Percentiles rank a stretch among this genome's conserved stretches.
These are phyloP conservation scores for Craterocephalus amniculus DNA, from an alignment of 2,797 vertebrate genomes.

Conservation along the genomic window DNA sequence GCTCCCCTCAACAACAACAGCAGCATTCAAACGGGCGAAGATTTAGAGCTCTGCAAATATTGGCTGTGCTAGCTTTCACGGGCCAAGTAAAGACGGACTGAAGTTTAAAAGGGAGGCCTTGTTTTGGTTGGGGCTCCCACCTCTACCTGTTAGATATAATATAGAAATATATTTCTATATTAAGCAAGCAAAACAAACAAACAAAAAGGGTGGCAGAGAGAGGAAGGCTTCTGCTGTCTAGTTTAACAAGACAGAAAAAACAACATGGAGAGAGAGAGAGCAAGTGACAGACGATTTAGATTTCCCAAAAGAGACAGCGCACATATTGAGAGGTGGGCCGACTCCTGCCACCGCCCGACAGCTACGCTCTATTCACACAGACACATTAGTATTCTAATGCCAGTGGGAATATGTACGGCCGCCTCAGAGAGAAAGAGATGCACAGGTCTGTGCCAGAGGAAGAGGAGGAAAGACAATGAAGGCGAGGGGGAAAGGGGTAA, in stretches of 20 bases:
- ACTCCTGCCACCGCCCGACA: constrained; percentile 45
- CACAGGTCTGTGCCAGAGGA: constrained; percentile 45
- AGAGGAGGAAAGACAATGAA: constrained; percentile 45
- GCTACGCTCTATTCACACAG: constrained; percentile 60
- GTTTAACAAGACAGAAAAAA: constrained; percentile 19
- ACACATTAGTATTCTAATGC: constrained; percentile 73
- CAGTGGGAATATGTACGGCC: constrained; percentile 65
- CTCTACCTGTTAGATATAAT: constrained; percentile 62
- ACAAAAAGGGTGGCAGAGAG: neutral
- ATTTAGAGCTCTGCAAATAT: constrained; percentile 74
- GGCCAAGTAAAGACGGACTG: constrained; percentile 17
- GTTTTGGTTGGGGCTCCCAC: constrained; percentile 31
- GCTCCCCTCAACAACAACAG: constrained; percentile 68
- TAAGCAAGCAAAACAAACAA: neutral
- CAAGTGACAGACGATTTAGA: constrained; percentile 52
- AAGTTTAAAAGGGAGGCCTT: constrained; percentile 14
- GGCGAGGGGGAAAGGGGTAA: constrained; percentile 10
- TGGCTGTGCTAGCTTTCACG: constrained; percentile 44
- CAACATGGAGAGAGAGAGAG: constrained; percentile 28
- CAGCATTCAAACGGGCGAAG: constrained; percentile 69
- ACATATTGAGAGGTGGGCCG: constrained; percentile 68
- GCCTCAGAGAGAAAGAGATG: constrained; percentile 39
- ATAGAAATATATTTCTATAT: constrained; percentile 44
- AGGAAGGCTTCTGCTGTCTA: constrained; percentile 23
- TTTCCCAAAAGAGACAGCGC: constrained; percentile 55